Evolutionary conservation across 1,140 invertebrate genomes (phyloP).

Genomic region (Archivesica marissinica): DNA sequence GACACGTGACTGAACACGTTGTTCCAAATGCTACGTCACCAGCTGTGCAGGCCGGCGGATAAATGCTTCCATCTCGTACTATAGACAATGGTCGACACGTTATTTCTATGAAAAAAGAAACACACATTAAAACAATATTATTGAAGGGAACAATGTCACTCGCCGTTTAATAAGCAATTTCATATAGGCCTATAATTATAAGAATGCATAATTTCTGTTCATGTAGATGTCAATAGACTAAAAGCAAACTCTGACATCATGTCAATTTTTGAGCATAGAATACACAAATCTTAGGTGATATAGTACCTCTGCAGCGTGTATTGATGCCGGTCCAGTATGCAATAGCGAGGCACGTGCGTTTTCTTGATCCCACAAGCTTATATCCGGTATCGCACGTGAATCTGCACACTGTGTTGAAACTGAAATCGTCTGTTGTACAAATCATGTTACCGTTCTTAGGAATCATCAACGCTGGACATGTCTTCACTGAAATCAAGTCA

Average conservation of each 20-base stretch:
- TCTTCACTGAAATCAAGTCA: constrained; percentile 86
- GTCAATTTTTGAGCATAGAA: too few relatives aligned
- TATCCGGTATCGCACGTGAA: constrained; percentile 88
- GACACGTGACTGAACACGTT: constrained; percentile 82
- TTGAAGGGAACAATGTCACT: too few relatives aligned
- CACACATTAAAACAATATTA: too few relatives aligned
- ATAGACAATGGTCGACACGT: constrained; percentile 77
- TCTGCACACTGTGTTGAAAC: constrained; percentile 88
- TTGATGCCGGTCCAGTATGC: constrained; percentile 89
- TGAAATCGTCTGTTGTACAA: constrained; percentile 86
- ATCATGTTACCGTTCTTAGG: constrained; percentile 87
- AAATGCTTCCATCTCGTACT: constrained; percentile 75
- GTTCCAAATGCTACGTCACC: constrained; percentile 79
- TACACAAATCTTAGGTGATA: too few relatives aligned
- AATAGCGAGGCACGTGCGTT: constrained; percentile 88
- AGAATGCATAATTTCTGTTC: too few relatives aligned
- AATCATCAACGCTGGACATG: constrained; percentile 85
- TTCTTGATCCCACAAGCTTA: constrained; percentile 88
- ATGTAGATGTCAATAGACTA: too few relatives aligned
- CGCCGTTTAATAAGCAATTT: too few relatives aligned
- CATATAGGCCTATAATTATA: too few relatives aligned
- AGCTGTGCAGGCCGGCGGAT: constrained; percentile 75
- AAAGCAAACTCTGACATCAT: too few relatives aligned
- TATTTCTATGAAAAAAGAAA: constrained; percentile 76
- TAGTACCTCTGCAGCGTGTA: constrained; percentile 88